Percentiles rank a stretch among this genome's conserved stretches.
Evolutionary conservation across 2,888 invertebrate genomes (phyloP).

Genomic region (Prenolepis imparis): DNA sequence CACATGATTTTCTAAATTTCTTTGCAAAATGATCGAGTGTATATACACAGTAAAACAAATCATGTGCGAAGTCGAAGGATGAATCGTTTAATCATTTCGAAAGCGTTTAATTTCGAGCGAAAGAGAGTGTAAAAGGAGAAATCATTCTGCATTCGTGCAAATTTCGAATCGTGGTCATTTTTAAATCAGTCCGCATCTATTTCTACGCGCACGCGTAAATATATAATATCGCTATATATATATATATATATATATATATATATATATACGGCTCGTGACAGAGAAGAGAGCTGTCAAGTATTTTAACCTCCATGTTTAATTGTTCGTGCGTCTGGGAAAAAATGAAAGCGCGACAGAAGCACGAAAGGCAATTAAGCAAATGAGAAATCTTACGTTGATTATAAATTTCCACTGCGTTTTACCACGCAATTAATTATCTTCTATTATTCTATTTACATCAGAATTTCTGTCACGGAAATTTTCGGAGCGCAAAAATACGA

Average conservation of each 20-base stretch:
- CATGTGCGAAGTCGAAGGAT: no score
- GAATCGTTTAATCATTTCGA: neutral
- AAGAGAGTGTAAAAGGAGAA: neutral
- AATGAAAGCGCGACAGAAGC: constrained; percentile 39
- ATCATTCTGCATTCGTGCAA: neutral
- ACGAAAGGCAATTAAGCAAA: constrained; percentile 13
- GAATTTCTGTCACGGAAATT: neutral
- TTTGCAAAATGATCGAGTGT: neutral
- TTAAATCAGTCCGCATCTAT: neutral
- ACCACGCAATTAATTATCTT: no score
- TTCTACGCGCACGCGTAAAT: neutral
- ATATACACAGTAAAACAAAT: no score
- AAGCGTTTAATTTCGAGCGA: neutral
- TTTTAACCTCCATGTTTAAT: constrained; percentile 52
- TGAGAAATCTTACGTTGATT: neutral
- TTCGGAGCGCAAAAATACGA: neutral
- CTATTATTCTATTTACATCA: neutral
- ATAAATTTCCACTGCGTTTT: neutral
- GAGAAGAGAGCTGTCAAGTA: constrained; percentile 5
- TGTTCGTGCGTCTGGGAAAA: constrained; percentile 9
- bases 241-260: neutral
- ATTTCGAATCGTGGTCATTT: neutral
- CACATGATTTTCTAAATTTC: neutral
- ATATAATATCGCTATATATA: no score
- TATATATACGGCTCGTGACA: neutral